A percentile compares a stretch with the other conserved stretches of the same genome.
Conservation (phyloP, 37 sponge, comb jelly and placozoan genomes). For the Mnemiopsis leidyi region DNA sequence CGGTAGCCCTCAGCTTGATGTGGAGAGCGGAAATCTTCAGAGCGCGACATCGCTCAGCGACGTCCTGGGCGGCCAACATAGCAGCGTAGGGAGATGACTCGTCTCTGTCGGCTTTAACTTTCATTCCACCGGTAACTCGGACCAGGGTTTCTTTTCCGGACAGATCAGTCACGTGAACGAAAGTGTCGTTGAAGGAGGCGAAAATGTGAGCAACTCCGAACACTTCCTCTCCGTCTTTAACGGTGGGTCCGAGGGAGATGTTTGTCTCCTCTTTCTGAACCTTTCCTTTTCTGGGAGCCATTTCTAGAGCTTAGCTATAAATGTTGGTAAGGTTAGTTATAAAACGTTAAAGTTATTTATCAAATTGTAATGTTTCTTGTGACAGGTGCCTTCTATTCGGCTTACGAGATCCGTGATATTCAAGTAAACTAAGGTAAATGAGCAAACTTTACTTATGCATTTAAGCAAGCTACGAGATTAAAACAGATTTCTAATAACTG, state of each 20-base stretch:
- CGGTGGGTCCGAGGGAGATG: constrained; percentile 86
- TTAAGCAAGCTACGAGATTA: too few species aligned
- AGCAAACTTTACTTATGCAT: too few species aligned
- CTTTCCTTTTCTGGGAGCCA: constrained; percentile 89
- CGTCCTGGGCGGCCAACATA: constrained; percentile 99
- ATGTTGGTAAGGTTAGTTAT: too few species aligned
- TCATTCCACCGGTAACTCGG: constrained; percentile 99
- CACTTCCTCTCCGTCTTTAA: constrained; percentile 90
- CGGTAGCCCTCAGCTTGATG: constrained; percentile 95
- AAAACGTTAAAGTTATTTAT: too few species aligned
- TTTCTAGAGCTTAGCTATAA: constrained; percentile 58
- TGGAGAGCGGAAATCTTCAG: constrained; percentile 96
- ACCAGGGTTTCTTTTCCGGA: constrained; percentile 98
- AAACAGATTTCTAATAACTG: too few species aligned
- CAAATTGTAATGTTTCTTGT: too few species aligned
- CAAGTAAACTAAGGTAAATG: too few species aligned
- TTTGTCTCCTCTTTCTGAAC: constrained; percentile 83
- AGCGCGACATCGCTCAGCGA: constrained; percentile 92
- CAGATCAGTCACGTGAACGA: constrained; percentile 98
- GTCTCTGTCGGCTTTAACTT: constrained; percentile 99
- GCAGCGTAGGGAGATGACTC: constrained; percentile 99
- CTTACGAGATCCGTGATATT: too few species aligned
- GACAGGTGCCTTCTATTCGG: too few species aligned
- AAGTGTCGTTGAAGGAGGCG: constrained; percentile 99
- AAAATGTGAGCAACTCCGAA: constrained; percentile 99